Conservation (phyloP, 2,888 invertebrate genomes). For the Octodonta nipae region DNA sequence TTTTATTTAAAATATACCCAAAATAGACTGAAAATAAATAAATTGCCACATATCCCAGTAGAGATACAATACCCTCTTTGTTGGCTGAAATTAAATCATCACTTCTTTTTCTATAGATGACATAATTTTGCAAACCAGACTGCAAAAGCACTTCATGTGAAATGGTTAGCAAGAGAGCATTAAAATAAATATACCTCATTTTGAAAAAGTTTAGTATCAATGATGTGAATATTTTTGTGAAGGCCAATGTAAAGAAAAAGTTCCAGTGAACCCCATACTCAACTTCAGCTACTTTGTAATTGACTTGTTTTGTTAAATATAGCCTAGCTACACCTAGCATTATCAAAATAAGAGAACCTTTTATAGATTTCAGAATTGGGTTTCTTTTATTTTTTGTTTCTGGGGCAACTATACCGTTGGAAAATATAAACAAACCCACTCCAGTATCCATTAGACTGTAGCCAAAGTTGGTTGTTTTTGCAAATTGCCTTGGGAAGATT, state of each 20-base stretch:
- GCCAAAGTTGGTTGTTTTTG: conserved; percentile 78
- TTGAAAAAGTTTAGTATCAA: conserved; percentile 43
- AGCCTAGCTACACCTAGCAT: conserved; percentile 52
- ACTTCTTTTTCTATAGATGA: conserved; percentile 47
- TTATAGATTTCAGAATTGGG: conserved; percentile 28
- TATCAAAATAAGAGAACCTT: conserved; percentile 38
- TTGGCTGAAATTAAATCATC: conserved; percentile 63
- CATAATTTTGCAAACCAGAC: conserved; percentile 52
- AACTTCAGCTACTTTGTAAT: conserved; percentile 76
- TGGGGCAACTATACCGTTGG: conserved; percentile 63
- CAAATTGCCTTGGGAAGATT: conserved; percentile 70
- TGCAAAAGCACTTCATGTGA: conserved; percentile 55
- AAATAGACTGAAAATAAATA: conserved; percentile 63
- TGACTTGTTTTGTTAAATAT: conserved; percentile 45
- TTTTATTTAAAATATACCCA: too few species aligned
- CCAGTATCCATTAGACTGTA: conserved; percentile 91
- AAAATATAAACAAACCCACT: conserved; percentile 73
- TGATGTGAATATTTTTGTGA: conserved; percentile 62
- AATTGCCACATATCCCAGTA: conserved; percentile 70
- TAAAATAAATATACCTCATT: conserved; percentile 39
- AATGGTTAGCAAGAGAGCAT: conserved; percentile 43
- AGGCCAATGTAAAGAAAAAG: conserved; percentile 87
- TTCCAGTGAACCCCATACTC: conserved; percentile 99
- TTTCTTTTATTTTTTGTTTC: conserved; percentile 34
- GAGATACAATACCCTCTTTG: conserved; percentile 79